Conservation (phyloP, 2,797 vertebrate species). For the Sebastiscus albofasciatus region DNA sequence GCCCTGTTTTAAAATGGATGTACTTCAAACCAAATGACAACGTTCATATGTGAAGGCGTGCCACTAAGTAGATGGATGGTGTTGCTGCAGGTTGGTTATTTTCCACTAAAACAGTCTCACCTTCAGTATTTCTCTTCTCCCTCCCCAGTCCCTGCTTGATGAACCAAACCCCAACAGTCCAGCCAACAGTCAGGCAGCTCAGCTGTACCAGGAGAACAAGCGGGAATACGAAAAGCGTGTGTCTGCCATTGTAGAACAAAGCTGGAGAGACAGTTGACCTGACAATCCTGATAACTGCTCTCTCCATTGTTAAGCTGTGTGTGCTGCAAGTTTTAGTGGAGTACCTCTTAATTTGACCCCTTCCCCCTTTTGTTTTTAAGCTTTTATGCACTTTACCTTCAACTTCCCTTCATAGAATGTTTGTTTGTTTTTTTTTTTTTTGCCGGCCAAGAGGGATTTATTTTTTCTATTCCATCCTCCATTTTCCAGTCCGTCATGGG, state of each 20-base stretch:
- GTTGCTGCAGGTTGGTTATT: neutral
- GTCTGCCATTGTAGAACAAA: slow-evolving; percentile 99
- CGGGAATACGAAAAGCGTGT: slow-evolving; percentile 98
- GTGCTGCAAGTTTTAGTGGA: slow-evolving; percentile 76
- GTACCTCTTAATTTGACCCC: slow-evolving; percentile 55
- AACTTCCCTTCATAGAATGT: slow-evolving; percentile 59
- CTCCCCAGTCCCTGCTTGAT: slow-evolving; percentile 93
- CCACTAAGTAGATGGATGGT: neutral
- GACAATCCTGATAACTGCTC: slow-evolving; percentile 45
- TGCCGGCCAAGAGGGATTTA: slow-evolving; percentile 36
- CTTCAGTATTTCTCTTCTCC: neutral
- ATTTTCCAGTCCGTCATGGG: slow-evolving; percentile 59
- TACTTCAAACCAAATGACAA: neutral
- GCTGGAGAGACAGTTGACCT: slow-evolving; percentile 98
- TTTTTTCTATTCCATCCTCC: slow-evolving; percentile 48
- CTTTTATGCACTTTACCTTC: slow-evolving; percentile 87
- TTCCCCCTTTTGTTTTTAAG: slow-evolving; percentile 74
- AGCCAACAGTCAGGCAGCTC: slow-evolving; percentile 98
- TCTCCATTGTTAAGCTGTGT: slow-evolving; percentile 62
- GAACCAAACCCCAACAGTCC: slow-evolving; percentile 99
- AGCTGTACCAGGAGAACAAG: slow-evolving; percentile 99
- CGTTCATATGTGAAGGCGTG: neutral
- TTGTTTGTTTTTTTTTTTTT: slow-evolving; percentile 26
- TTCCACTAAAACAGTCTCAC: neutral
- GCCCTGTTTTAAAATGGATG: neutral